Evolutionary conservation across 92 coral and sea anemone species (phyloP).

Genomic region (Parazoanthus atlanticus): DNA sequence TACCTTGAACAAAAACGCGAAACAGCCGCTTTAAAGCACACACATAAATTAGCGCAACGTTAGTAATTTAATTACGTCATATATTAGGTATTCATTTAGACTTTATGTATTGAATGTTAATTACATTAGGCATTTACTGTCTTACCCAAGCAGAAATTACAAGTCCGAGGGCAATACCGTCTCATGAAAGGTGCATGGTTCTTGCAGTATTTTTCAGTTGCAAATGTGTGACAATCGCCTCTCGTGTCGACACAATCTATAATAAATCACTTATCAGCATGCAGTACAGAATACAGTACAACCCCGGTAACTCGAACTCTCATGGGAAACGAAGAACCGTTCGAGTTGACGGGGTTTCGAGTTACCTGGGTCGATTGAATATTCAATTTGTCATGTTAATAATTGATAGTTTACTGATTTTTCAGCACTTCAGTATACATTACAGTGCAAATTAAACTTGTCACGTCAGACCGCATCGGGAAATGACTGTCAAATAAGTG

Average conservation of each 20-base stretch:
- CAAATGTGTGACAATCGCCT: slow-evolving; percentile 24
- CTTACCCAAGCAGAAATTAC: slow-evolving; percentile 42
- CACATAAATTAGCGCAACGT: neutral
- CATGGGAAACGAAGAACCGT: no score
- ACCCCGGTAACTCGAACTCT: no score
- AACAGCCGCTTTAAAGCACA: slow-evolving; percentile 5
- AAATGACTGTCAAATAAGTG: no score
- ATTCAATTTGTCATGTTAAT: no score
- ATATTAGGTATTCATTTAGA: neutral
- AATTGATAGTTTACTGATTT: no score
- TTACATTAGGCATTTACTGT: neutral
- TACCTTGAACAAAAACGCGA: neutral
- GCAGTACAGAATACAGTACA: neutral
- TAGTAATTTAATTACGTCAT: neutral
- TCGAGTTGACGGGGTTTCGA: no score
- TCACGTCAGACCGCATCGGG: no score
- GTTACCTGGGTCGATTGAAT: no score
- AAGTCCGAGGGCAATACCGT: slow-evolving; percentile 40
- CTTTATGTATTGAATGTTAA: neutral
- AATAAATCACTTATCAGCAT: slow-evolving; percentile 16
- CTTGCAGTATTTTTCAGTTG: slow-evolving; percentile 45
- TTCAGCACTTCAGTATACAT: no score
- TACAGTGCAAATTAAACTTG: no score
- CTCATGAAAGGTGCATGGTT: slow-evolving; percentile 27
- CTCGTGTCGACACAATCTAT: slow-evolving; percentile 40